A percentile compares a stretch with the other conserved stretches of the same genome.
Conservation (phyloP, 2,797 vertebrate species). For the Labroides dimidiatus region DNA sequence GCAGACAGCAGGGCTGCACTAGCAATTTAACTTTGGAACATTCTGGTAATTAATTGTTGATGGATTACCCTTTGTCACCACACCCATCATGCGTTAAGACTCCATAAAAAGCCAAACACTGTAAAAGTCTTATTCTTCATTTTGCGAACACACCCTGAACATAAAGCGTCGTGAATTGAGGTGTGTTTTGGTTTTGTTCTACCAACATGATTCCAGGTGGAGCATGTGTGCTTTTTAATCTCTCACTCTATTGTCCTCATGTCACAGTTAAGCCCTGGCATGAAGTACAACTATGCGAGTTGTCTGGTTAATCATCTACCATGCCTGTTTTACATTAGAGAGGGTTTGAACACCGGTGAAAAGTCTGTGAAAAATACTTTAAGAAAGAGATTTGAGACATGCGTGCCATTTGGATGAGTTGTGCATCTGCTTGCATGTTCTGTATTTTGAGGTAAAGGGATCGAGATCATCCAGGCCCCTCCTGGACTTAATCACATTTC, state of each 20-base stretch:
- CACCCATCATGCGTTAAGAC: constrained; percentile 35
- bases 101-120: constrained; percentile 12
- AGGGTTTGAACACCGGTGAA: constrained; percentile 18
- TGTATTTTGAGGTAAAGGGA: constrained; percentile 46
- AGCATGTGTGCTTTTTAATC: constrained; percentile 60
- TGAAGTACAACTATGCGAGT: constrained; percentile 32
- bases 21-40: constrained; percentile 20
- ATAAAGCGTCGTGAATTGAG: constrained; percentile 50
- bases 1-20: background rate
- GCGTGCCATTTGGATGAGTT: constrained; percentile 40
- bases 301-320: constrained; percentile 66
- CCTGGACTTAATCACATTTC: constrained; percentile 36
- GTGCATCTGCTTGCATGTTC: constrained; percentile 40
- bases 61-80: constrained; percentile 24
- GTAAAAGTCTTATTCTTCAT: constrained; percentile 16
- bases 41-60: constrained; percentile 15
- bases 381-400: constrained; percentile 35
- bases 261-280: constrained; percentile 46
- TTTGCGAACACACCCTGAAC: constrained; percentile 50
- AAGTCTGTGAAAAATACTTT: background rate
- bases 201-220: constrained; percentile 52
- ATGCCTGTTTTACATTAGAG: constrained; percentile 24
- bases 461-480: constrained; percentile 43
- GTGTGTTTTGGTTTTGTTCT: constrained; percentile 58
- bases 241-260: constrained; percentile 48